Conservation (phyloP, 2,797 vertebrate species). For the Pterois miles region DNA sequence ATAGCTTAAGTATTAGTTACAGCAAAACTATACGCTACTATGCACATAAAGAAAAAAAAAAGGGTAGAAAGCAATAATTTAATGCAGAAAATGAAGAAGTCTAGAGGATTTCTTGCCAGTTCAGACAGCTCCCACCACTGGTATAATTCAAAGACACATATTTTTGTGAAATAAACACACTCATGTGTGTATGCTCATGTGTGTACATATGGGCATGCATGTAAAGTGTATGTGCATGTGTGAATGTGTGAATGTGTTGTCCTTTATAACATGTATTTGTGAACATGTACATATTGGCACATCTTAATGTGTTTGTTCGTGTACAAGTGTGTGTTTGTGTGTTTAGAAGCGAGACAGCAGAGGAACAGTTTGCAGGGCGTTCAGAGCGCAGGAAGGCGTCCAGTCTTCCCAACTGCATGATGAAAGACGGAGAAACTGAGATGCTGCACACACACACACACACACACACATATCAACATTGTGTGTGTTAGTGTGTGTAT, state of each 20-base stretch:
- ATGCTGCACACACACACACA: neutral
- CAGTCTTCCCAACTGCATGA: constrained; percentile 70
- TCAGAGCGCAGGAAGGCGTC: constrained; percentile 57
- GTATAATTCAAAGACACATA: neutral
- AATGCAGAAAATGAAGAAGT: neutral
- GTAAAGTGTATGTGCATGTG: neutral
- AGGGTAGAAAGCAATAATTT: neutral
- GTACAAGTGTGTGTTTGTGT: neutral
- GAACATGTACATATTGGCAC: neutral
- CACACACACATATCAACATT: neutral
- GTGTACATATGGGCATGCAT: neutral
- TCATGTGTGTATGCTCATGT: neutral
- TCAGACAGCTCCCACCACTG: neutral
- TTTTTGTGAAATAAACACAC: neutral
- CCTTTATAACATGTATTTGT: neutral
- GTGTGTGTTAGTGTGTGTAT: neutral
- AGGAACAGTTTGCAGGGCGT: constrained; percentile 55
- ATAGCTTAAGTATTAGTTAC: neutral
- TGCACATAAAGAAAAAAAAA: neutral
- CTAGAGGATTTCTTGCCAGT: neutral
- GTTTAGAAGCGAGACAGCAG: constrained; percentile 39
- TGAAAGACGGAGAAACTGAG: constrained; percentile 75
- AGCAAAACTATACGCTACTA: neutral
- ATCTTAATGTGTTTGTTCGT: neutral
- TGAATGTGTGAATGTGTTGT: neutral